Conservation (phyloP, 2,888 invertebrate genomes). For the Drosophila testacea region DNA sequence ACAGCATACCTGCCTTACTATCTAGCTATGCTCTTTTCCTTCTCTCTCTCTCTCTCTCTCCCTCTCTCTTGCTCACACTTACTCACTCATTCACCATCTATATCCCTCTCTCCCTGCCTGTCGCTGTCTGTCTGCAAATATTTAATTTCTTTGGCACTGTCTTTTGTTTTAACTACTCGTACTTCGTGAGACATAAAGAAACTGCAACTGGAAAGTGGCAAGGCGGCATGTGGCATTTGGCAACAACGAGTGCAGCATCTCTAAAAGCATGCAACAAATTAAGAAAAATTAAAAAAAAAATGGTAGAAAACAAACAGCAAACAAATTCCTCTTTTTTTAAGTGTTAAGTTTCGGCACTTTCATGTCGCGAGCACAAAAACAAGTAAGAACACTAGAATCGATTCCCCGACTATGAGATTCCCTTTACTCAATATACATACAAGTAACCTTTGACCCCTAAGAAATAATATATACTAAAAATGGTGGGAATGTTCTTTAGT, state of each 20-base stretch:
- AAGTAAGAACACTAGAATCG: no score
- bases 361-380: neutral
- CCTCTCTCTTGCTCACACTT: neutral
- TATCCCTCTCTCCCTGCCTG: neutral
- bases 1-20: constrained; percentile 23
- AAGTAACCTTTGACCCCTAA: no score
- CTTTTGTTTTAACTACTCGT: constrained; percentile 40
- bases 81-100: neutral
- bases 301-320: neutral
- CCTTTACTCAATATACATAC: no score
- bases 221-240: constrained; percentile 17
- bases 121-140: constrained; percentile 50
- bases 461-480: no score
- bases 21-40: neutral
- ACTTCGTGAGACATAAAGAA: constrained; percentile 31
- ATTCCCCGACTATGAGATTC: no score
- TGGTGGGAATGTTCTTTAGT: no score
- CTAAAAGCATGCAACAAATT: constrained; percentile 28
- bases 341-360: constrained; percentile 7
- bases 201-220: constrained; percentile 38
- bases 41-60: constrained; percentile 1
- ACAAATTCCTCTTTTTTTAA: constrained; percentile 1
- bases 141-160: constrained; percentile 70
- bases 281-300: neutral
- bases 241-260: constrained; percentile 23